Evolutionary conservation across 1,140 invertebrate species (phyloP), one percentile per base, ranked within the genome.

Genomic region (Drosophila setifemur): DNA sequence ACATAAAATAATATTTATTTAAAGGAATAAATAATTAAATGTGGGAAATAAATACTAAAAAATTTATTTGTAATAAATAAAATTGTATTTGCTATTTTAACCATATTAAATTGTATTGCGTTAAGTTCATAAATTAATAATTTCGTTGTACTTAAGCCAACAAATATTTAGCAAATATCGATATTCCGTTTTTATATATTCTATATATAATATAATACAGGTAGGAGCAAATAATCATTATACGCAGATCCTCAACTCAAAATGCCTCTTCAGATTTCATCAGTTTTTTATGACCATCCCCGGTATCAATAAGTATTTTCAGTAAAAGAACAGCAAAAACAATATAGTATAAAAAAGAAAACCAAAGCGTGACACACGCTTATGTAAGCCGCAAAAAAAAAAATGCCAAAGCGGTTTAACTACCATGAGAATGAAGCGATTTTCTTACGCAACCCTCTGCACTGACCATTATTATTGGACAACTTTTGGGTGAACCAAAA

Each of bases 191-290:
- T n/a, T n/a, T 11, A 14, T 43, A 26, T 44, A 43, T 18, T 33
- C 3, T 29, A n/a, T 2, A 29, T n/a, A n/a, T n/a, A 29, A 11
- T 28, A 8, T 9, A 9, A 28, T n/a, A 7, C 44, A 53, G 21
- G 67, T 77, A 72, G 68, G 74, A 68, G 54, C 61, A 69, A 58
- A 73, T 78, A 68, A 69, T 78, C 74, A 78, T 78, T 53, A 69
- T 48, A 16, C 68, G 74, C 60, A 37, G 73, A 57, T 78, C 68
- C 74, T 68, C 61, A 73, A 78, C 60, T 73, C 44, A 78, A 73
- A 69, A 63, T 28, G 33, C 31, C 44, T 76, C 33, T 23, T 68
- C 73, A 33, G 9, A 52, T 77, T 72, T 33, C 68, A 71, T 29
- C n/a, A 33, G 19, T 8, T 23, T 42, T 54, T 49, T 37, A 52